Conservation (phyloP, 2,888 invertebrate species). For the Drosophila ezoana region DNA sequence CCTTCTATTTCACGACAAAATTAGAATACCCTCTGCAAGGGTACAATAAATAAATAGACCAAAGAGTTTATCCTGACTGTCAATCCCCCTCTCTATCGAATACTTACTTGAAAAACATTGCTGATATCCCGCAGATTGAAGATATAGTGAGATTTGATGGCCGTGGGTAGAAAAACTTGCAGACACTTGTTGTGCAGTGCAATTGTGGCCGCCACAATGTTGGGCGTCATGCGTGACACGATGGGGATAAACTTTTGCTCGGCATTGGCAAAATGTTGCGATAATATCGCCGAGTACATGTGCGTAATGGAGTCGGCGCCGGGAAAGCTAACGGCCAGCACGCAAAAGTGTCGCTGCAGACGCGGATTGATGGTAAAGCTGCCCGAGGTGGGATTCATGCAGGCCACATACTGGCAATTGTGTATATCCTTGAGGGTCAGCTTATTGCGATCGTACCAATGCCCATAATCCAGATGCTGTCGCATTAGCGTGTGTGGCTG, state of each 20-base stretch:
- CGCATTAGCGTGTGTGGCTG: slow-evolving; percentile 98
- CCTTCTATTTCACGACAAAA: too few relatives aligned
- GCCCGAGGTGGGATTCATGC: slow-evolving; percentile 99
- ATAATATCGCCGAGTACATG: slow-evolving; percentile 95
- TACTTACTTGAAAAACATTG: slow-evolving; percentile 93
- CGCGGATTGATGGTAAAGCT: slow-evolving; percentile 98
- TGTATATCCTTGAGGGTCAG: slow-evolving; percentile 96
- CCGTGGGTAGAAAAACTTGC: slow-evolving; percentile 96
- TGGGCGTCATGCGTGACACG: slow-evolving; percentile 89
- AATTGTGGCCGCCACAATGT: slow-evolving; percentile 93
- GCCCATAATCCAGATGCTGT: slow-evolving; percentile 97
- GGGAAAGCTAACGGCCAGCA: slow-evolving; percentile 94
- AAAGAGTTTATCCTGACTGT: too few relatives aligned
- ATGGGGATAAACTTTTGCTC: slow-evolving; percentile 91
- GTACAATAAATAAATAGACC: too few relatives aligned
- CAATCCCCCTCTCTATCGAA: too few relatives aligned
- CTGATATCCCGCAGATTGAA: slow-evolving; percentile 98
- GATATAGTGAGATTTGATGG: slow-evolving; percentile 98
- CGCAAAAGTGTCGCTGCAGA: slow-evolving; percentile 95
- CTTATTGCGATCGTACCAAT: slow-evolving; percentile 97
- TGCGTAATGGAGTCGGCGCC: slow-evolving; percentile 91
- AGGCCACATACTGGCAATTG: slow-evolving; percentile 98
- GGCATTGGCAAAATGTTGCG: slow-evolving; percentile 93
- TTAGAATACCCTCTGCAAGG: too few relatives aligned
- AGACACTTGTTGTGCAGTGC: slow-evolving; percentile 94